These are phyloP conservation scores for Catocala nupta DNA, from an alignment of 2,888 invertebrate genomes.

Conservation along the genomic window DNA sequence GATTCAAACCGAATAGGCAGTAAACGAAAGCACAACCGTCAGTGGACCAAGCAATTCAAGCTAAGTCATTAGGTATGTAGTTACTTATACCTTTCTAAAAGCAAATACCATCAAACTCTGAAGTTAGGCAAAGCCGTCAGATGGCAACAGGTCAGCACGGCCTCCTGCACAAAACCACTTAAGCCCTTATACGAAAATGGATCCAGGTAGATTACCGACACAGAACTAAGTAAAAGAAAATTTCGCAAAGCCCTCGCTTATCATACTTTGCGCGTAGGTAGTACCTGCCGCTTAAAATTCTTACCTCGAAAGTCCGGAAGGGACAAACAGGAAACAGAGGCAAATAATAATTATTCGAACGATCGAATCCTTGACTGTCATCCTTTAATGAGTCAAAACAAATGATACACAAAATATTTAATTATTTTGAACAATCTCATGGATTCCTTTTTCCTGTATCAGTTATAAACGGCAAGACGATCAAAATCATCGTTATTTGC, in stretches of 20 bases:
- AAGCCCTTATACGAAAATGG: slow-evolving; percentile 24
- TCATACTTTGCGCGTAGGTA: slow-evolving; percentile 14
- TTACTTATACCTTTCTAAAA: not conserved
- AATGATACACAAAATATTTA: slow-evolving; percentile 24
- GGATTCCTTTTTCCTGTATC: slow-evolving; percentile 20
- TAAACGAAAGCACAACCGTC: no score
- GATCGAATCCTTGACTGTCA: slow-evolving; percentile 16
- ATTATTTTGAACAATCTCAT: slow-evolving; percentile 25
- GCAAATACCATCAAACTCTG: slow-evolving; percentile 12
- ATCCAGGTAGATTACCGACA: slow-evolving; percentile 27
- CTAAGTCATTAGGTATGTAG: no score
- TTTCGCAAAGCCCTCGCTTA: slow-evolving; percentile 17
- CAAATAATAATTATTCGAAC: slow-evolving; percentile 17
- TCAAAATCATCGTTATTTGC: slow-evolving; percentile 46
- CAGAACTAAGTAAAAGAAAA: slow-evolving; percentile 22
- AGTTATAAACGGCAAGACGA: slow-evolving; percentile 26
- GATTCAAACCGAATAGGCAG: no score
- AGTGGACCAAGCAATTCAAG: no score
- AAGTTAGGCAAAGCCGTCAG: slow-evolving; percentile 22
- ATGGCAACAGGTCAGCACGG: slow-evolving; percentile 38
- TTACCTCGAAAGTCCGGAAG: slow-evolving; percentile 7
- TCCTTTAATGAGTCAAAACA: slow-evolving; percentile 11
- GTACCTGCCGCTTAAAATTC: slow-evolving; percentile 12
- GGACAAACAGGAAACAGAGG: slow-evolving; percentile 17
- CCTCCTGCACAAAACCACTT: slow-evolving; percentile 20